These are phyloP conservation scores for Sinopyrophorus schimmeli DNA, from an alignment of 2,888 invertebrate species.

Conservation along the genomic window DNA sequence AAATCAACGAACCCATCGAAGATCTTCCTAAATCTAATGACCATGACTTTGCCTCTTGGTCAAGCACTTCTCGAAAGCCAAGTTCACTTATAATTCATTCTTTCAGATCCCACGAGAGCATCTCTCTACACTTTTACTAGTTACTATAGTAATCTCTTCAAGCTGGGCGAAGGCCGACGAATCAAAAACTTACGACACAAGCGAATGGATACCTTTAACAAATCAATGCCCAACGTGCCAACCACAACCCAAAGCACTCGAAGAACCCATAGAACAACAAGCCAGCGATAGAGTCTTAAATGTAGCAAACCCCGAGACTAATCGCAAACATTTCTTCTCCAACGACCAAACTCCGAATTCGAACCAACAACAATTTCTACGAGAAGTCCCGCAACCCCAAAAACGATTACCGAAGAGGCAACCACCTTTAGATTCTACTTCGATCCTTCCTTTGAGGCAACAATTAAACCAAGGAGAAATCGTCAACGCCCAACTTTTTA, in stretches of 20 bases:
- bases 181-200: slow-evolving; percentile 46
- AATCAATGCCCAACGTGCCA: slow-evolving; percentile 48
- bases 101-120: slow-evolving; percentile 36
- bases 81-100: slow-evolving; percentile 7
- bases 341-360: slow-evolving; percentile 20
- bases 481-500: slow-evolving; percentile 14
- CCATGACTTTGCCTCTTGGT: slow-evolving; percentile 6
- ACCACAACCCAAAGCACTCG: slow-evolving; percentile 34
- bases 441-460: slow-evolving; percentile 10
- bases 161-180: slow-evolving; percentile 27
- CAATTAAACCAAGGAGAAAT: slow-evolving; percentile 40
- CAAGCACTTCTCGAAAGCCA: slow-evolving; percentile 6
- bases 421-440: slow-evolving; percentile 43
- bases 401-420: slow-evolving; percentile 47
- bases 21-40: too few relatives aligned
- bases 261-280: slow-evolving; percentile 37
- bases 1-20: too few relatives aligned
- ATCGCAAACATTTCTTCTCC: slow-evolving; percentile 42
- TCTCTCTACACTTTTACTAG: slow-evolving; percentile 11
- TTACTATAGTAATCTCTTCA: too few relatives aligned
- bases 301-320: slow-evolving; percentile 39
- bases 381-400: slow-evolving; percentile 27
- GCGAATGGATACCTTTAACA: slow-evolving; percentile 62
- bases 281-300: slow-evolving; percentile 50
- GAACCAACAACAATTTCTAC: slow-evolving; percentile 14